Conservation (phyloP, 1,140 invertebrate species). For the Scaptomyza pallida region DNA sequence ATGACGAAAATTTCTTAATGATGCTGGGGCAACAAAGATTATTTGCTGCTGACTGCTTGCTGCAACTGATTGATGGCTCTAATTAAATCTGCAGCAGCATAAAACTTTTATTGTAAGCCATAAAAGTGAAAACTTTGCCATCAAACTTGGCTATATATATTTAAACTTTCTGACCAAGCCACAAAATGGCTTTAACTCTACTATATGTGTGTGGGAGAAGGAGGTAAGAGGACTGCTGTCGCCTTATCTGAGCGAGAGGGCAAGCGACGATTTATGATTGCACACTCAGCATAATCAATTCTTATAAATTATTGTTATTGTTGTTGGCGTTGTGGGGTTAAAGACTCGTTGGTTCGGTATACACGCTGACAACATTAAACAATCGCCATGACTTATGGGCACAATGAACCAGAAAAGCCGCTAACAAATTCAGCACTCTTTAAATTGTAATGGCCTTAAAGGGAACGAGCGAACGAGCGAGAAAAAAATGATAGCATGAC, state of each 20-base stretch:
- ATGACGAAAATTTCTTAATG: conserved; percentile 33
- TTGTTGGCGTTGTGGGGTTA: conserved; percentile 57
- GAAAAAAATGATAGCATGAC: background rate
- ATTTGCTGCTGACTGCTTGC: conserved; percentile 49
- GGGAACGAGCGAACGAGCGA: no score
- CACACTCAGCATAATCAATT: conserved; percentile 81
- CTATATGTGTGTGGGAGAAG: background rate
- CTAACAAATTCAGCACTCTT: conserved; percentile 43
- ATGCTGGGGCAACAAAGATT: conserved; percentile 60
- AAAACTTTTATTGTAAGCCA: conserved; percentile 72
- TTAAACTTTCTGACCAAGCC: conserved; percentile 63
- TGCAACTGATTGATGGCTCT: conserved; percentile 72
- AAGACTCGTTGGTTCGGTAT: conserved; percentile 6
- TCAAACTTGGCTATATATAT: conserved; percentile 48
- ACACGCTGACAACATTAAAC: conserved; percentile 75
- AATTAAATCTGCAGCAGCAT: conserved; percentile 67
- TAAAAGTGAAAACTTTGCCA: conserved; percentile 51
- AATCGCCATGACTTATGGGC: conserved; percentile 69
- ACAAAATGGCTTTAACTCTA: conserved; percentile 64
- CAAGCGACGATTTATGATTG: conserved; percentile 71
- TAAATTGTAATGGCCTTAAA: conserved; percentile 64
- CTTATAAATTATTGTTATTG: conserved; percentile 81
- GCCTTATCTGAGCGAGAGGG: conserved; percentile 50
- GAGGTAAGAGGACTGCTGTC: conserved; percentile 31
- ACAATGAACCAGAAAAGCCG: conserved; percentile 48